Percentiles rank a stretch among this genome's conserved stretches.
Conservation (phyloP, 1,140 invertebrate genomes). For the Antheraea pernyi region DNA sequence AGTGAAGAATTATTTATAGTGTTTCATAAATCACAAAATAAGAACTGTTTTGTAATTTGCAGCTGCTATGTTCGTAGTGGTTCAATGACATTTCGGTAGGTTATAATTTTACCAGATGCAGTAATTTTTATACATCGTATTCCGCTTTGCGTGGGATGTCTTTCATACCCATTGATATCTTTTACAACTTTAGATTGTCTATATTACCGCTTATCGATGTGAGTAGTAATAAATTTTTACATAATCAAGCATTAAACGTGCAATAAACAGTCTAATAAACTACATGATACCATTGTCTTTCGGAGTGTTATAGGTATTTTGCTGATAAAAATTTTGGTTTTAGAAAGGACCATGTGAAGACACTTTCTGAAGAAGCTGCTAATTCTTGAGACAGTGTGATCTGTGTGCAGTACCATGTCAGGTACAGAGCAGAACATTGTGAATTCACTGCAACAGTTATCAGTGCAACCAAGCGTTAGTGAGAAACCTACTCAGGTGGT, state of each 20-base stretch:
- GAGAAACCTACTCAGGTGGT: conserved; percentile 75
- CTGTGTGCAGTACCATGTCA: conserved; percentile 71
- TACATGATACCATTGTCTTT: not conserved
- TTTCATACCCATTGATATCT: conserved; percentile 38
- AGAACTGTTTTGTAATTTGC: not conserved
- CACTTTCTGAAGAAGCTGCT: conserved; percentile 33
- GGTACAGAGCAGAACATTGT: conserved; percentile 75
- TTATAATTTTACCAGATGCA: conserved; percentile 28
- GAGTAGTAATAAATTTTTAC: not conserved
- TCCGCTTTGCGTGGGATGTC: conserved; percentile 69
- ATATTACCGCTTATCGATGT: not conserved
- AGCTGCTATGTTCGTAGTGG: conserved; percentile 11
- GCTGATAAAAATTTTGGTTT: conserved; percentile 24
- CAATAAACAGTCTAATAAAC: not conserved
- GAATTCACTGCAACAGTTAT: conserved; percentile 74
- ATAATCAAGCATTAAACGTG: not conserved
- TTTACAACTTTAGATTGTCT: conserved; percentile 13
- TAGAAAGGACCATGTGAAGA: conserved; percentile 56
- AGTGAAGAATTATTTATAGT: not conserved
- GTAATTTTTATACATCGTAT: conserved; percentile 35
- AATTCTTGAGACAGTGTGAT: conserved; percentile 42
- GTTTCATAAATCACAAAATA: not conserved
- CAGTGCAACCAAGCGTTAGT: conserved; percentile 69
- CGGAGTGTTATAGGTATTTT: not conserved
- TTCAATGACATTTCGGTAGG: conserved; percentile 41